These are phyloP conservation scores for Onychostoma macrolepis DNA, from an alignment of 2,113 vertebrate genomes.

Conservation along the genomic window DNA sequence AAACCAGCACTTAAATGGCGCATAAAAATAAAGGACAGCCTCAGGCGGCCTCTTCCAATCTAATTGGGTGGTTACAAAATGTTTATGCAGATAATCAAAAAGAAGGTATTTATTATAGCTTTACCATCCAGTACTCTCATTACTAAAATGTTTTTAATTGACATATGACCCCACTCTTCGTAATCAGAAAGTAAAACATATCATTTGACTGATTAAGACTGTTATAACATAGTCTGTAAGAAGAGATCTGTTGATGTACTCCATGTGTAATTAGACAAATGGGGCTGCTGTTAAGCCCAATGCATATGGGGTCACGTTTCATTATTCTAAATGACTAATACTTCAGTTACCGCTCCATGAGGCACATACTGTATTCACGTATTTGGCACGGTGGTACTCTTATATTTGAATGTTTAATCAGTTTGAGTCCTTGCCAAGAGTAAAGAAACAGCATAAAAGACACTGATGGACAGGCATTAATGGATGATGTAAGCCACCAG, in stretches of 20 bases:
- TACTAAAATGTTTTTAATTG: not conserved
- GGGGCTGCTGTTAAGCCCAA: slow-evolving; percentile 19
- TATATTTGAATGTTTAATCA: slow-evolving; percentile 56
- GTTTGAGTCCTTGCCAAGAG: slow-evolving; percentile 10
- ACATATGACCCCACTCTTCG: not conserved
- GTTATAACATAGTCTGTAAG: slow-evolving; percentile 8
- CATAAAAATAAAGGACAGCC: not conserved
- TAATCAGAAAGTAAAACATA: slow-evolving; percentile 14
- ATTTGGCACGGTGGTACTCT: slow-evolving; percentile 24
- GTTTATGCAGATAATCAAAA: not conserved
- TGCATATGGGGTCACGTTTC: slow-evolving; percentile 54
- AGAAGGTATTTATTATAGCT: not conserved
- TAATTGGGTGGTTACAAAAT: not conserved
- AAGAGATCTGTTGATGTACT: slow-evolving; percentile 22
- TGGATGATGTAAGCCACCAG: slow-evolving; percentile 8
- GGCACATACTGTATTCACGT: not conserved
- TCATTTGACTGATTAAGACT: slow-evolving; percentile 43
- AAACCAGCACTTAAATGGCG: too few relatives aligned
- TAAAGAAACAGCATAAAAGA: slow-evolving; percentile 19
- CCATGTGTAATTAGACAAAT: slow-evolving; percentile 52
- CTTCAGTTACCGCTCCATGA: slow-evolving; percentile 15
- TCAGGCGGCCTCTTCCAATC: not conserved
- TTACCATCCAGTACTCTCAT: not conserved
- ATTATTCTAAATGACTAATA: slow-evolving; percentile 73
- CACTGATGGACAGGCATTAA: slow-evolving; percentile 39